Base-by-base conservation (phyloP, 2,888 invertebrate genomes). In the Diaperis boleti region DNA sequence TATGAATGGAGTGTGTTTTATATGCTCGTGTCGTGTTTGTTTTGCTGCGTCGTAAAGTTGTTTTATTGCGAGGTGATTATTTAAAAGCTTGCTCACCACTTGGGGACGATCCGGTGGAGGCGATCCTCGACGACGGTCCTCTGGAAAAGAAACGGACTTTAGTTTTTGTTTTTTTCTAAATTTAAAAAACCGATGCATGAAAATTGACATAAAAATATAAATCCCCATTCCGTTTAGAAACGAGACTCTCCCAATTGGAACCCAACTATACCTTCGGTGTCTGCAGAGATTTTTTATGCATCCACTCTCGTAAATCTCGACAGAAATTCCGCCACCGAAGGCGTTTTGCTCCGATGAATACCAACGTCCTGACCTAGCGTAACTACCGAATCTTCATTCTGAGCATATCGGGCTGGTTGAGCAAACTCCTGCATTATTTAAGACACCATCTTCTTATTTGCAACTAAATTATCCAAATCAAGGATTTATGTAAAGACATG, bases 1-100 rank as follows among this genome's bases (percentile, higher is more conserved):
- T 68, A 74, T 76, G 74, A 76, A 76, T 77, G 76, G 68, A 74
- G 69, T 69, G 66, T 65, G 71, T 72, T 73, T 74, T 72, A 69
- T 71, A 69, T 66, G 70, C 69, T 65, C 63, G 65, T 71, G 69
- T 69, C 68, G 66, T 71, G 68, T 68, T 69, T 59, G 67, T 65
- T 69, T 71, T 65, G 67, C 61, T 47, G 66, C 42, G 70, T 72
- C 73, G 69, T 74, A 74, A 76, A 75, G 57, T 64, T 67, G 64
- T 70, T 76, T 76, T 76, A 76, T 74, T 70, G 68, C 73, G 65
- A 64, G 62, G 69, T 74, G 69, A 71, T 71, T 73, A 72, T 73
- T 69, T 57, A 39, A 20, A 31, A 44, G 17, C n/a, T 10, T 37
- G 39, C 59, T 59, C 44, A 59, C 59, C 59, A 18, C 26, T 55